Base-by-base conservation (phyloP, 1,140 invertebrate species). In the Kradibia gibbosae region DNA sequence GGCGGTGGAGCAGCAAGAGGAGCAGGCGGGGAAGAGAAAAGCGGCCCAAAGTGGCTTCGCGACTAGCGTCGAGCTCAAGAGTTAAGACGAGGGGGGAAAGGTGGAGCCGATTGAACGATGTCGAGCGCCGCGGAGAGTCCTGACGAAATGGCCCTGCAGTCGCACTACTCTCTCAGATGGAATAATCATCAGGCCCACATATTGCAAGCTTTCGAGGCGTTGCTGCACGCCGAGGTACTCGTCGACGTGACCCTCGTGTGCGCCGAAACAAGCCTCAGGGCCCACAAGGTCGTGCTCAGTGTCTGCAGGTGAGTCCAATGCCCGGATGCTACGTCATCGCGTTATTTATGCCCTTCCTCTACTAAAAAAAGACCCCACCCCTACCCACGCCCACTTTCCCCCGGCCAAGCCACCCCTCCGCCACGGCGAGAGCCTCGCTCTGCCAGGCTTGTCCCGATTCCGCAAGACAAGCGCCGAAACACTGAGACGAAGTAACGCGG, bases 161-260 rank as follows among this genome's bases (percentile, higher is more conserved):
- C 96, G 86, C 96, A 97, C 89, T 98, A 97, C 90, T 97, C 96
- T 86, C 92, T 98, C 82, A 94, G 96, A 91, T 98, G 97, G 97
- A 97, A 97, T 92, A 97, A 97, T 91, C 96, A 98, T 92, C 96
- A 96, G 87, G 94, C 93, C 78, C 96, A 97, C 91, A 94, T 98
- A 88, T 92, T 97, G 82, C 93, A 94, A 83, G 95, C 96, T 25
- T 97, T 98, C 91, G 96, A 97, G 86, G 94, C 95, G 13, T 92
- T 98, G 62, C 92, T 97, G 67, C 95, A 96, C 85, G 95, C 95
- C 28, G 96, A 97, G 89, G 94, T 94, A 5, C 93, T 98, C 60
- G 96, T 97, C 62, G 97, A 98, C 88, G 96, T 97, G 72, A 97
- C 96, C 2, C 92, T 98, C 57, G 96, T 97, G 36, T 98, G 97